Evolutionary conservation across 2,888 invertebrate species (phyloP), one percentile per base, ranked within the genome.

Genomic region (Cecidostiba fungosa): DNA sequence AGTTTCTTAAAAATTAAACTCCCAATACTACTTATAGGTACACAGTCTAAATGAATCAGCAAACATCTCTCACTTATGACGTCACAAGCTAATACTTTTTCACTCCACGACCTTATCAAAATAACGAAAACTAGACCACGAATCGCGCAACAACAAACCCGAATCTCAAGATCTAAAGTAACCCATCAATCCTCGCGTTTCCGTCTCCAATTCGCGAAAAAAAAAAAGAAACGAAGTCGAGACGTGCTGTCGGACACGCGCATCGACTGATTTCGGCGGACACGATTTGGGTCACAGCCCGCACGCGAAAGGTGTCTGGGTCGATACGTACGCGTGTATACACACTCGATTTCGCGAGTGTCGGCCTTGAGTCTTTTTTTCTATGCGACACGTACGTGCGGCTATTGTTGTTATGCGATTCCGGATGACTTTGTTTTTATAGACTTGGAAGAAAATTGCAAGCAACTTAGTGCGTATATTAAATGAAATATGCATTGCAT

Each of bases 211-310:
- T 66, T 32, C 59, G n/a, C 29, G 32, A 19, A 36, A 32, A 29
- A 4, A 54, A 19, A 72, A 12, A 54, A 19, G 54, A 12, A n/a
- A 43, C 26, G 54, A 72, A 50, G 26, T 47, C 23, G 2, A 29
- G 50, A 74, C 74, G 66, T 66, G 82, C 62, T 32, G 47, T 16
- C 32, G 32, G 29, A 23, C 80, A 80, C 80, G 80, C 39, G 19
- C 50, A 32, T 1, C 1, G 32, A 36, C n/a, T 14, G 10, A 47
- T 29, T 47, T 43, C 10, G 36, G 77, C 19, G 14, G 62, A 3
- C 26, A 19, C 43, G 54, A 84, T 79, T 73, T 74, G 62, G 84
- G 84, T 84, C 84, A 84, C 54, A 54, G 6, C 0, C 54, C 54
- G 39, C 43, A 36, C 29, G 66, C 66, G 74, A 74, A 84, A 74